phyloP scores from a whole-genome alignment of 2,888 invertebrate genomes.

The Diabrotica balteata region DNA sequence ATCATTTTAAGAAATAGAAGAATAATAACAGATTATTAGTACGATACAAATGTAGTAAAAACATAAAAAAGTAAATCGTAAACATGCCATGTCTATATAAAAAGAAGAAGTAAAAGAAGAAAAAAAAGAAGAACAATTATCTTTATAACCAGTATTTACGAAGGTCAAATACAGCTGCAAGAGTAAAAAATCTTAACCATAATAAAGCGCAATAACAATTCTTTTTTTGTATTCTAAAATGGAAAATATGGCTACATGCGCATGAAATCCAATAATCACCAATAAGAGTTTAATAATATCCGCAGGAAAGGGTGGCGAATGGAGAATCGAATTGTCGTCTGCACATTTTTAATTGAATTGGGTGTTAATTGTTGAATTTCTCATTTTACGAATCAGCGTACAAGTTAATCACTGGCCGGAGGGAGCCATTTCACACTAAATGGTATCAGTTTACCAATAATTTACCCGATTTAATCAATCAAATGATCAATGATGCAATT shows the following conservation, averaged over 20 bases:
- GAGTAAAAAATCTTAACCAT: too few relatives aligned
- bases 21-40: too few relatives aligned
- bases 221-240: too few relatives aligned
- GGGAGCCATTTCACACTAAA: constrained; percentile 48
- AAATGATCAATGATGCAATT: constrained; percentile 43
- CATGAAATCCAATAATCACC: constrained; percentile 9
- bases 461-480: constrained; percentile 51
- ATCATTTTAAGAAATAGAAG: too few relatives aligned
- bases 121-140: too few relatives aligned
- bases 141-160: too few relatives aligned
- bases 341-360: constrained; percentile 33
- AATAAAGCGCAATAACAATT: too few relatives aligned
- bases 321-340: constrained; percentile 17
- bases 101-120: too few relatives aligned
- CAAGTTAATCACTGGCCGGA: constrained; percentile 55
- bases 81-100: too few relatives aligned
- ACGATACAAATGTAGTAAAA: too few relatives aligned
- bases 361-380: constrained; percentile 55
- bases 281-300: constrained; percentile 11
- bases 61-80: too few relatives aligned
- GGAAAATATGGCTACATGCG: not conserved
- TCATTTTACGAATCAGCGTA: constrained; percentile 60
- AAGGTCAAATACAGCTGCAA: too few relatives aligned
- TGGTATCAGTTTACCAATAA: constrained; percentile 51
- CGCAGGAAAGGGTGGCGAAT: constrained; percentile 2